Percentiles rank a stretch among this genome's conserved stretches.
Conservation (phyloP, 1,140 invertebrate species). For the Arctopsyche grandis region DNA sequence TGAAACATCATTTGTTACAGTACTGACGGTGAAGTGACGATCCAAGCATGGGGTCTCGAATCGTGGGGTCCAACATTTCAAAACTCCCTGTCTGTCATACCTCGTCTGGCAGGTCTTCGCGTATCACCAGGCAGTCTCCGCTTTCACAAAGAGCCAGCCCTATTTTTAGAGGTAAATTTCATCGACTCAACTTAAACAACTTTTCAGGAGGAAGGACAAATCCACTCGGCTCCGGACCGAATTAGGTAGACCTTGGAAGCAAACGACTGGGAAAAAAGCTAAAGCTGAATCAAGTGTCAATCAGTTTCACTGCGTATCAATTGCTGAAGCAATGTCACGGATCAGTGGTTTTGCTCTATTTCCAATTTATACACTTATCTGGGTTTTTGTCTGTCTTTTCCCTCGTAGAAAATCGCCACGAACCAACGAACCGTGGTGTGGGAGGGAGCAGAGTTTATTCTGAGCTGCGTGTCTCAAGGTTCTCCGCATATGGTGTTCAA, state of each 20-base stretch:
- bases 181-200: neutral
- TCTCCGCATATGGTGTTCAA: slow-evolving; percentile 77
- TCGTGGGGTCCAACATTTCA: slow-evolving; percentile 25
- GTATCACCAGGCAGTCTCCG: slow-evolving; percentile 22
- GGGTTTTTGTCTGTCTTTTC: neutral
- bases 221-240: no score
- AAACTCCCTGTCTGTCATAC: slow-evolving; percentile 31
- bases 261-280: no score
- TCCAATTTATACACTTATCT: no score
- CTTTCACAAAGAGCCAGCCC: slow-evolving; percentile 48
- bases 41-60: slow-evolving; percentile 40
- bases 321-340: neutral
- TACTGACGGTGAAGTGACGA: slow-evolving; percentile 48
- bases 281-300: no score
- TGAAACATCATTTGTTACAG: slow-evolving; percentile 20
- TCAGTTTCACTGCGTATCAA: neutral
- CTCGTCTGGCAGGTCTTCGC: slow-evolving; percentile 29
- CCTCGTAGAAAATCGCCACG: slow-evolving; percentile 69
- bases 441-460: slow-evolving; percentile 78
- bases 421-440: slow-evolving; percentile 74
- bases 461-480: slow-evolving; percentile 80
- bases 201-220: neutral
- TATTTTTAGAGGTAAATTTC: slow-evolving; percentile 48
- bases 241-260: no score
- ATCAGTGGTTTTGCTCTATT: neutral